Base-by-base conservation (phyloP, 2,797 vertebrate species). In the Halcyon smyrnensis region DNA sequence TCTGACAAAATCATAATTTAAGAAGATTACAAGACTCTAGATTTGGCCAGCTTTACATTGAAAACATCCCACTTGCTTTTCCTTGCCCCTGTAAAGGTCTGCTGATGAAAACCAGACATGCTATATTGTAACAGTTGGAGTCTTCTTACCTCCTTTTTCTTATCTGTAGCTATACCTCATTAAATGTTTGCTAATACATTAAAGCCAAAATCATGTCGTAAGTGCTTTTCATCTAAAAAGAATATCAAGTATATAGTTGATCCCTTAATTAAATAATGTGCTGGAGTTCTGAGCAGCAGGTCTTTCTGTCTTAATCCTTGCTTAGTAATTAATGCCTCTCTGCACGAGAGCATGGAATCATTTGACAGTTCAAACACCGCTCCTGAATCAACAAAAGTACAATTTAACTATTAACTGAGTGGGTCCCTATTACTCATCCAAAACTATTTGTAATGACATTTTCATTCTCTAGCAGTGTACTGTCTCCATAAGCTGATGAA, bases 1-100 rank as follows among this genome's bases (percentile, higher is more conserved):
- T 76, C 54, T 56, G 88, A 67, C 86, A 96, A 94, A 94, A 90
- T 30, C 70, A 89, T 93, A 95, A 95, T 90, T 93, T 95, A 82
- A 84, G 89, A 89, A 41, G 48, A 95, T 57, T 82, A 90, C 32
- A 88, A 79, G 28, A 90, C 34, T 68, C 68, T 79, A 87, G 65
- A 92, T 84, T 93, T 90, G 92, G 24, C 56, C 59, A 82, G 48
- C 48, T 93, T 84, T 89, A 77, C 75, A 83, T 18, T 84, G 70
- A 91, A 95, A 94, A 70, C 17, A 71, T 77, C n/a, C 43, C 60
- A 59, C 15, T 92, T 83, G 51, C 20, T 87, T 76, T 75, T 82
- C 68, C 64, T 89, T 88, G 46, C 56, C 63, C 82, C 56, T 41
- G 25, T 79, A 90, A 93, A 90, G 57, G 32, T 84, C 34, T 90